These are phyloP conservation scores for Gadopsis bispinosus DNA, from an alignment of 2,797 vertebrate species.

Conservation along the genomic window DNA sequence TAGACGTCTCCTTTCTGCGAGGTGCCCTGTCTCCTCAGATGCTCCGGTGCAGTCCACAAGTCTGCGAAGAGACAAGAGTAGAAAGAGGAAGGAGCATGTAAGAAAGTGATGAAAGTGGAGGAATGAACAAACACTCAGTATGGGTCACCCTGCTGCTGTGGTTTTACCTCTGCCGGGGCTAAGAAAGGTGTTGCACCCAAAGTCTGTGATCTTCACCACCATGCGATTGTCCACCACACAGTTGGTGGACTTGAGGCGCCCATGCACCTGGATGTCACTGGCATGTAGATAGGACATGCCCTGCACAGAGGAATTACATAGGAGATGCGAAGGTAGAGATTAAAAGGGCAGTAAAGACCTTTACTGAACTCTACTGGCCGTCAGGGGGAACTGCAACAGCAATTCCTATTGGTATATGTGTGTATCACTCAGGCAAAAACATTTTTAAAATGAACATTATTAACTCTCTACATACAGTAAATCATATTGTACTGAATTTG, in stretches of 20 bases:
- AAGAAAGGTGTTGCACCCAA: slow-evolving; percentile 93
- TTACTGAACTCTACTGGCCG: slow-evolving; percentile 40
- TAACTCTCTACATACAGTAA: background rate
- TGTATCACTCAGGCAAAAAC: background rate
- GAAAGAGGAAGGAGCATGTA: background rate
- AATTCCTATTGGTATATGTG: background rate
- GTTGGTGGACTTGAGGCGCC: slow-evolving; percentile 96
- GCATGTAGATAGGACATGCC: slow-evolving; percentile 98
- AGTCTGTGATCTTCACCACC: slow-evolving; percentile 98
- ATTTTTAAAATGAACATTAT: background rate
- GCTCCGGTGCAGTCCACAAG: slow-evolving; percentile 92
- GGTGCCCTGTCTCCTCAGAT: slow-evolving; percentile 85
- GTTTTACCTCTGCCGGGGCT: slow-evolving; percentile 88
- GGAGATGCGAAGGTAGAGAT: background rate
- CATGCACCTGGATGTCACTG: slow-evolving; percentile 94
- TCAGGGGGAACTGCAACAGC: background rate
- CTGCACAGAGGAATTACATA: slow-evolving; percentile 74
- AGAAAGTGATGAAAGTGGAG: background rate
- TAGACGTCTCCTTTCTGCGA: slow-evolving; percentile 98
- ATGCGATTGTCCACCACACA: slow-evolving; percentile 97
- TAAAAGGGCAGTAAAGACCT: background rate
- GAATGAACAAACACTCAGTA: background rate
- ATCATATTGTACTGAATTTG: background rate
- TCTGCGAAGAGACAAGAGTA: slow-evolving; percentile 62
- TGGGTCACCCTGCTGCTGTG: background rate